Evolutionary conservation across 2,113 vertebrate species (phyloP).

Genomic region (Sclerurus mexicanus): DNA sequence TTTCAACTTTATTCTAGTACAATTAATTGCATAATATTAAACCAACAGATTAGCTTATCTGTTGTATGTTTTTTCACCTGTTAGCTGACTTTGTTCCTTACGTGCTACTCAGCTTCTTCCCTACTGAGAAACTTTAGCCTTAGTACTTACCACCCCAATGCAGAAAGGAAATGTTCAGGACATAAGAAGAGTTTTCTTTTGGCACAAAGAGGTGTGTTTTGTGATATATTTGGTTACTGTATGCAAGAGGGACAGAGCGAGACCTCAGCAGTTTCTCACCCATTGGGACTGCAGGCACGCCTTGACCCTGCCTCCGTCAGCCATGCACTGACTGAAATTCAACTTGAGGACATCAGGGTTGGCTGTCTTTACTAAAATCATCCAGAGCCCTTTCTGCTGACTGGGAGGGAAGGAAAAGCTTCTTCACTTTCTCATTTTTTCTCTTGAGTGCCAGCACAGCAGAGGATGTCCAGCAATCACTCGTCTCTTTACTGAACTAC

Average conservation of each 20-base stretch:
- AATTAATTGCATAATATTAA: background rate
- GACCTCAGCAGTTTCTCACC: background rate
- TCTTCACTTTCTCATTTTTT: background rate
- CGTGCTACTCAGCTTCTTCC: background rate
- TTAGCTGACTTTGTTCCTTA: background rate
- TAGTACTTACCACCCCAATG: background rate
- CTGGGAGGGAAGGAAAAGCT: background rate
- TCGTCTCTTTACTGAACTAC: background rate
- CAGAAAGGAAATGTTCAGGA: background rate
- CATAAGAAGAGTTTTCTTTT: background rate
- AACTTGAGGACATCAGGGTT: accelerated
- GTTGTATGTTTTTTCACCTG: background rate
- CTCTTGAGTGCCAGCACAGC: background rate
- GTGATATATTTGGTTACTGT: background rate
- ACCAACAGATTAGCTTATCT: background rate
- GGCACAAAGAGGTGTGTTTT: background rate
- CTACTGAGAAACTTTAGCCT: background rate
- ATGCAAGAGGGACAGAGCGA: background rate
- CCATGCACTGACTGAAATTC: background rate
- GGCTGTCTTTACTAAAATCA: background rate
- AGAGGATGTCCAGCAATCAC: background rate
- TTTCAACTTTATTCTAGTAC: background rate
- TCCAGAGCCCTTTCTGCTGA: background rate
- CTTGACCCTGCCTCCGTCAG: background rate
- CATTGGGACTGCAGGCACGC: accelerated